Conservation (phyloP, 2,113 vertebrate species). For the Thunnus thynnus region DNA sequence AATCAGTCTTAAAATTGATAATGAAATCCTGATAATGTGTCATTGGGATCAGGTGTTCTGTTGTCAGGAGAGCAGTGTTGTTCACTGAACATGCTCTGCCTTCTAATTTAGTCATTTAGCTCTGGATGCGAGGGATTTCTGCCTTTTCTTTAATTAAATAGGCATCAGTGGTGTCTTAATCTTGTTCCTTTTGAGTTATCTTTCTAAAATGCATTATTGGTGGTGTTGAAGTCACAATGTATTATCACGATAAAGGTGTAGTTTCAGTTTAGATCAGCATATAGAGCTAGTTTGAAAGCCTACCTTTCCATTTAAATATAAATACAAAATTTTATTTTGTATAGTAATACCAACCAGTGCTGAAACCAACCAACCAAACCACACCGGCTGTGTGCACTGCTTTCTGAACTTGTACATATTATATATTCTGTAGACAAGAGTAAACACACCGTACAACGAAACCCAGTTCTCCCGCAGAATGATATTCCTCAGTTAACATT, state of each 20-base stretch:
- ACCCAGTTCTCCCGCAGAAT: slow-evolving; percentile 10
- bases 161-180: slow-evolving; percentile 62
- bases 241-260: not conserved
- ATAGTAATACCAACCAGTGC: not conserved
- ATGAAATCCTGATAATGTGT: slow-evolving; percentile 35
- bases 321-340: no score
- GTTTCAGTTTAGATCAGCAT: not conserved
- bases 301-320: not conserved
- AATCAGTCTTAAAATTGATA: slow-evolving; percentile 31
- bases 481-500: slow-evolving; percentile 28
- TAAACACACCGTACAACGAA: slow-evolving; percentile 1
- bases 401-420: not conserved
- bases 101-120: slow-evolving; percentile 55
- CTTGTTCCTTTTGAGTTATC: slow-evolving; percentile 65
- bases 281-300: not conserved
- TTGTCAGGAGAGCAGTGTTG: slow-evolving; percentile 23
- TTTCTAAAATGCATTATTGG: slow-evolving; percentile 40
- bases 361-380: not conserved
- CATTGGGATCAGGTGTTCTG: slow-evolving; percentile 16
- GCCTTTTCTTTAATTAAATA: slow-evolving; percentile 71
- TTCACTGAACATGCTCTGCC: slow-evolving; percentile 33
- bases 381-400: not conserved
- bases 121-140: slow-evolving; percentile 55
- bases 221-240: slow-evolving; percentile 14
- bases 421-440: not conserved